A percentile compares a stretch with the other conserved stretches of the same genome.
These are phyloP conservation scores for Nowickia ferox DNA, from an alignment of 2,888 invertebrate genomes.

Conservation along the genomic window DNA sequence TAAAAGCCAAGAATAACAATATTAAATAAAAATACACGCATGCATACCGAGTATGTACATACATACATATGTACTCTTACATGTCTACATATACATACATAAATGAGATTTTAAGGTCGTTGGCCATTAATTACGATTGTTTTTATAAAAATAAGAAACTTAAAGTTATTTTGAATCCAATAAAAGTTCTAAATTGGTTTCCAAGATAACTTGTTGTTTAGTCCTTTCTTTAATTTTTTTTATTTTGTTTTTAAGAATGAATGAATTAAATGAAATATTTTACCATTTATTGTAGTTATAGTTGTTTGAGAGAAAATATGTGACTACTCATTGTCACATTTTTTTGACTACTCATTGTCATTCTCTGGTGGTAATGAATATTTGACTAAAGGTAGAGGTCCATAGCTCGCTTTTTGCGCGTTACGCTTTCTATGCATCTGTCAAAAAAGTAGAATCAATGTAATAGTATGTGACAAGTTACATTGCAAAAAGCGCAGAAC, in stretches of 20 bases:
- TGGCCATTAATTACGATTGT: slow-evolving; percentile 65
- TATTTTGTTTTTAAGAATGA: neutral
- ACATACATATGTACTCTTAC: neutral
- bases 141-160: slow-evolving; percentile 28
- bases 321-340: no score
- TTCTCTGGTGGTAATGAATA: no score
- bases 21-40: slow-evolving; percentile 19
- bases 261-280: neutral
- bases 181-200: slow-evolving; percentile 7
- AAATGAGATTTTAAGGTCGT: slow-evolving; percentile 59
- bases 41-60: neutral
- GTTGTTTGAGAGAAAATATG: no score
- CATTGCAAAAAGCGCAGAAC: no score
- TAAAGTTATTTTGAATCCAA: slow-evolving; percentile 30
- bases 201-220: neutral
- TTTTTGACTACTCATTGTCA: no score
- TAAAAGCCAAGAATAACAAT: slow-evolving; percentile 19
- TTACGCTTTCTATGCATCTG: no score
- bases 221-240: neutral
- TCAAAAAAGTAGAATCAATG: no score
- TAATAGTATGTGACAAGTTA: no score
- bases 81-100: neutral
- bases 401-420: no score
- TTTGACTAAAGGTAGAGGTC: no score
- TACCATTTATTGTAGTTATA: no score